phyloP scores from a whole-genome alignment of 2,888 invertebrate species.

The Anagyrus pseudococci region DNA sequence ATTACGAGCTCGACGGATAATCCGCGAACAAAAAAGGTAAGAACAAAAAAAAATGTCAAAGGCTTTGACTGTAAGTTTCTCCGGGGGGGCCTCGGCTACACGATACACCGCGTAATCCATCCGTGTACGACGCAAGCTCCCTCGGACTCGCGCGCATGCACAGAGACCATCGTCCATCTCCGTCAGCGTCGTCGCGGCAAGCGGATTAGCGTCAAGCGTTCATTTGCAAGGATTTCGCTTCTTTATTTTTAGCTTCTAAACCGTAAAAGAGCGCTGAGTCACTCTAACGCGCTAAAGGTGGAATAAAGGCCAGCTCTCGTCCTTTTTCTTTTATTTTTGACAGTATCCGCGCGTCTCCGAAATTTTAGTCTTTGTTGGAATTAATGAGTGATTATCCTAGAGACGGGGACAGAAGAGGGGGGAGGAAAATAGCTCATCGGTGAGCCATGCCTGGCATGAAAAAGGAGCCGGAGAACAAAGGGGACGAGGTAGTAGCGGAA shows the following conservation, averaged over 20 bases:
- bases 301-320: slow-evolving; percentile 11
- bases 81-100: neutral
- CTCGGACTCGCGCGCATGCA: too few species aligned
- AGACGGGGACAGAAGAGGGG: neutral
- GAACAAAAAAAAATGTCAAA: neutral
- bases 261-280: neutral
- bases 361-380: slow-evolving; percentile 13
- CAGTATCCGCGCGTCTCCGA: neutral
- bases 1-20: too few species aligned
- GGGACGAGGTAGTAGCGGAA: slow-evolving; percentile 12
- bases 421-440: neutral
- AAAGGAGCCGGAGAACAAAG: slow-evolving; percentile 12
- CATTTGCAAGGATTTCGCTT: slow-evolving; percentile 32
- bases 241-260: slow-evolving; percentile 5
- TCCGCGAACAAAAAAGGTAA: too few species aligned
- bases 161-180: too few species aligned
- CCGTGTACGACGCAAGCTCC: neutral
- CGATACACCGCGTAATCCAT: neutral
- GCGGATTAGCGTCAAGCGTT: slow-evolving; percentile 22
- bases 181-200: neutral
- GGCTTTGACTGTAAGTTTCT: too few species aligned
- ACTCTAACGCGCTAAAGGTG: neutral
- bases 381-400: slow-evolving; percentile 25
- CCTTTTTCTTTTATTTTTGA: slow-evolving; percentile 6
- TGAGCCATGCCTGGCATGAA: too few species aligned